Evolutionary conservation across 1,140 invertebrate species (phyloP).

Genomic region (Caenorhabditis latens): DNA sequence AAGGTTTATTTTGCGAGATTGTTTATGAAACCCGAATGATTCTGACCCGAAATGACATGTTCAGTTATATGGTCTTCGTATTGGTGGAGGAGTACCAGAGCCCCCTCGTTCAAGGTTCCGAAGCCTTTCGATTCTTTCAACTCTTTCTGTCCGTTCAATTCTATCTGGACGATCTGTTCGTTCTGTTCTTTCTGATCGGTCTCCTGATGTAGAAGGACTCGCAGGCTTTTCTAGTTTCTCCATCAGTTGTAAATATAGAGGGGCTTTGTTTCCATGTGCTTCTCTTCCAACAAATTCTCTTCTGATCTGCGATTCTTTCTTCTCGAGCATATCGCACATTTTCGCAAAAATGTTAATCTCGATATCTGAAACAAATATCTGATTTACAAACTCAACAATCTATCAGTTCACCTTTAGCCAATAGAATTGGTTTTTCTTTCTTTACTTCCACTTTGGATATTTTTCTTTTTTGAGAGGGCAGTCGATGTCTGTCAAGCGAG

Average conservation of each 20-base stretch:
- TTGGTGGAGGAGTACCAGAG: constrained; percentile 26
- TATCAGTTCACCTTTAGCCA: not conserved
- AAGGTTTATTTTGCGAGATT: not conserved
- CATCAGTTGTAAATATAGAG: constrained; percentile 2
- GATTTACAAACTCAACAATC: not conserved
- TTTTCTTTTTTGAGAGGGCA: not conserved
- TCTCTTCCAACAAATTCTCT: constrained; percentile 47
- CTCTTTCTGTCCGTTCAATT: not conserved
- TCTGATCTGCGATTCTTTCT: not conserved
- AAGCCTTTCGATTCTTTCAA: not conserved
- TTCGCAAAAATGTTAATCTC: not conserved
- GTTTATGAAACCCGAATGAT: not conserved
- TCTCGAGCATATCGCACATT: not conserved
- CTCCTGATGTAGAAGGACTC: not conserved
- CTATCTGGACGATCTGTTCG: not conserved
- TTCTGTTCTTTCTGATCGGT: not conserved
- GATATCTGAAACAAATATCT: not conserved
- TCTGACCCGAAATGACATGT: too few species aligned
- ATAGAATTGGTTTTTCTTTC: not conserved
- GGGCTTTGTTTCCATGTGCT: constrained; percentile 19
- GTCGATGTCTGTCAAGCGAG: not conserved
- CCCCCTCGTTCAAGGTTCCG: constrained; percentile 25
- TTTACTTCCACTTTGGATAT: not conserved
- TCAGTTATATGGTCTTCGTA: not conserved
- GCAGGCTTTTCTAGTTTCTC: constrained; percentile 14